These are phyloP conservation scores for Microtus montanus DNA, from an alignment of 2,113 vertebrate genomes.

Conservation along the genomic window DNA sequence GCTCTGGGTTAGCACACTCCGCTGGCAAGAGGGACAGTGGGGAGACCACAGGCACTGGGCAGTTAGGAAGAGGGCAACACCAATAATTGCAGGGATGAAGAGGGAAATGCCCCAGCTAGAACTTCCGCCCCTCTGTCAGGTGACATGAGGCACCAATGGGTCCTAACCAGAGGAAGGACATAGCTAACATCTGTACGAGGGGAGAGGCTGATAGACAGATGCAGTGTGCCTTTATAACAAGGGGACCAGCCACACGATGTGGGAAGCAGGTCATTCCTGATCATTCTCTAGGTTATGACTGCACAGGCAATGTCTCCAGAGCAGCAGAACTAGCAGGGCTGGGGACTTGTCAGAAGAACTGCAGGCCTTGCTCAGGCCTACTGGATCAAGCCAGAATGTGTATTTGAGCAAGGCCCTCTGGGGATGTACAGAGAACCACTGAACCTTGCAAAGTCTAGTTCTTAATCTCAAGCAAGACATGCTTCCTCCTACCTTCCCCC, in stretches of 20 bases:
- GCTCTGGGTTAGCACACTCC: not conserved
- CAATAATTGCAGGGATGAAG: too few species aligned
- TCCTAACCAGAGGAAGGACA: not conserved
- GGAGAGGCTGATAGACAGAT: not conserved
- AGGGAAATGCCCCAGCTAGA: not conserved
- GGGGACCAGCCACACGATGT: not conserved
- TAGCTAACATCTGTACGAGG: not conserved
- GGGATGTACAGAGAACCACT: not conserved
- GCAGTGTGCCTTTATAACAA: too few species aligned
- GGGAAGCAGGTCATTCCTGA: not conserved
- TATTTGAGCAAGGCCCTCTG: not conserved
- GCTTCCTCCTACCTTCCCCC: not conserved
- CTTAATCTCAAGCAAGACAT: not conserved
- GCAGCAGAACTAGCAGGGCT: not conserved
- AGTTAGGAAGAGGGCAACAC: not conserved
- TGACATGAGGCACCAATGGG: not conserved
- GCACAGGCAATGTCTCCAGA: not conserved
- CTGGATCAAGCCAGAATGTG: not conserved
- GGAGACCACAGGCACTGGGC: not conserved
- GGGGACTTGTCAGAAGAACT: not conserved
- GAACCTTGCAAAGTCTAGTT: not conserved
- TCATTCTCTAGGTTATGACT: not conserved
- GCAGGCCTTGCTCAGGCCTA: not conserved
- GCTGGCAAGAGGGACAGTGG: fast-evolving
- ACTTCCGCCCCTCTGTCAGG: not conserved